Base-by-base conservation (phyloP, 2,888 invertebrate species). In the Perizoma flavofasciatum region DNA sequence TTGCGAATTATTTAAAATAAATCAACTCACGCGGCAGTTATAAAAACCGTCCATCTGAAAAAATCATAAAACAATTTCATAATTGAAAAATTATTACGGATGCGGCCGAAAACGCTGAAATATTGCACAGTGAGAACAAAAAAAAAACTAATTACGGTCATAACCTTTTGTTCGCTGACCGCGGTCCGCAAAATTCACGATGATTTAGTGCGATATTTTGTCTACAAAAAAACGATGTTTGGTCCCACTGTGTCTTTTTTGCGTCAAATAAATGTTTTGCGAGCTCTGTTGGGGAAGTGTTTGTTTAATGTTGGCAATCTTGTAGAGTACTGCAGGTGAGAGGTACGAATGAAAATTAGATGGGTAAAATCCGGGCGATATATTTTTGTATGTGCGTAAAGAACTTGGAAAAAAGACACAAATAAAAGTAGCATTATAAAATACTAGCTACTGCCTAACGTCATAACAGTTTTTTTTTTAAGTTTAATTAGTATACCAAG, bases 31-130 rank as follows among this genome's bases (percentile, higher is more conserved):
- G 50, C 9, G 9, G 10, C 59, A 58, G 56, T 63, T 59, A 55
- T 49, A 39, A 61, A 55, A 51, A 44, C 52, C 49, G 47, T 54
- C 48, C 46, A 48, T 63, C 61, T 57, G 61, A 73, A 75, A 79
- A 78, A 80, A 74, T 77, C 76, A 78, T 61, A 61, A 68, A 61
- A 65, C 65, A 63, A 63, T 65, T 68, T 79, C 80, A 79, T 85
- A 85, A 86, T 85, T 85, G 85, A 79, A 82, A 83, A 83, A 84
- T 84, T 81, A 84, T 85, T 81, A 84, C 83, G 77, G 69, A 82
- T 82, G 83, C 75, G 83, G 81, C 77, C 72, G 78, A 70, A 72
- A 74, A 71, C 71, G 69, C 72, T 87, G 81, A 89, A 82, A 84
- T 86, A 88, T 83, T 76, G 82, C 80, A 70, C 74, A 65, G 77